A percentile compares a stretch with the other conserved stretches of the same genome.
These are phyloP conservation scores for Habrosyne pyritoides DNA, from an alignment of 2,888 invertebrate species.

Conservation along the genomic window DNA sequence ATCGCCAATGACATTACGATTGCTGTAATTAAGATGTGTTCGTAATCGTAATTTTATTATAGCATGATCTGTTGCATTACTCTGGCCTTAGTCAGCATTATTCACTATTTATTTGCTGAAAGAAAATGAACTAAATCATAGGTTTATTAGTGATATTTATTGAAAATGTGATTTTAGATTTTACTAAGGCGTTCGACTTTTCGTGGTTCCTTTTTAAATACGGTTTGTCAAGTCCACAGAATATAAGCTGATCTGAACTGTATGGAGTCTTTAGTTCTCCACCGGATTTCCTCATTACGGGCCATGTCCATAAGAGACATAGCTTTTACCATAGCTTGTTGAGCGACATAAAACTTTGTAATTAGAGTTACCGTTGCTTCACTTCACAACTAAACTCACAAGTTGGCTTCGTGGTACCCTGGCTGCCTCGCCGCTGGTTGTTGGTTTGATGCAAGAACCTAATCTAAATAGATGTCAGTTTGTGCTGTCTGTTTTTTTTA, in stretches of 20 bases:
- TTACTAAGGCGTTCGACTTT: no score
- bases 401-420: no score
- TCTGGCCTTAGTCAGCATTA: not conserved
- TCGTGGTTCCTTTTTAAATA: no score
- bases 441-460: no score
- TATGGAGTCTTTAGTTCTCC: not conserved
- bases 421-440: no score
- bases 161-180: no score
- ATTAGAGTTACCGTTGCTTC: not conserved
- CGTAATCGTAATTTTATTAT: not conserved
- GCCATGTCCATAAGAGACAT: not conserved
- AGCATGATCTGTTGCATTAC: not conserved
- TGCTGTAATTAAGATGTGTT: not conserved
- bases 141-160: not conserved
- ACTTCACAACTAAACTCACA: no score
- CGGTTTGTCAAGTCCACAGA: no score
- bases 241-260: not conserved
- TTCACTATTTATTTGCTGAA: not conserved
- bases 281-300: not conserved
- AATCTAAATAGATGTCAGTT: no score
- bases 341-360: not conserved
- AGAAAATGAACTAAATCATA: no score
- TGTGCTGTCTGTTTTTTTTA: no score
- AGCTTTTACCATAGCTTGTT: not conserved
- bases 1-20: not conserved